Evolutionary conservation across 1,140 invertebrate species (phyloP).

Genomic region (Trichogramma pretiosum): DNA sequence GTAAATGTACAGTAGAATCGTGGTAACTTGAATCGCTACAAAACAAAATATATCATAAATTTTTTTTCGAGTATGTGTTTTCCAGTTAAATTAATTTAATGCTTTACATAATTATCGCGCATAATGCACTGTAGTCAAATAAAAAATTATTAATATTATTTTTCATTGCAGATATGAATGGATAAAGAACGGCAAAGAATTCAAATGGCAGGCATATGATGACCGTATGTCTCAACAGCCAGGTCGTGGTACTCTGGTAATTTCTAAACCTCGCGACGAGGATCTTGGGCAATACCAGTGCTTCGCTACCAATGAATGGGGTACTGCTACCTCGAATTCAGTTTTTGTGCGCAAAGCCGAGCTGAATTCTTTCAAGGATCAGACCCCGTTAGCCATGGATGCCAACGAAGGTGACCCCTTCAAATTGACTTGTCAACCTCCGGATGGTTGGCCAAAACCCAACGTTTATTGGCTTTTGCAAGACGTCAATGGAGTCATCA

Average conservation of each 20-base stretch:
- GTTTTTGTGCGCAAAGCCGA: conserved; percentile 93
- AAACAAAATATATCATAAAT: no score
- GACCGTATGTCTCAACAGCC: conserved; percentile 88
- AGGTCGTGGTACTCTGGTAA: conserved; percentile 82
- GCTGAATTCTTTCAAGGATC: conserved; percentile 83
- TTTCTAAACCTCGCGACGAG: conserved; percentile 78
- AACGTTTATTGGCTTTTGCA: conserved; percentile 89
- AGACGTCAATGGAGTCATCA: conserved; percentile 65
- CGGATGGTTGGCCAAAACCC: conserved; percentile 89
- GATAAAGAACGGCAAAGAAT: conserved; percentile 92
- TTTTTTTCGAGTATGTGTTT: no score
- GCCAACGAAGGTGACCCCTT: conserved; percentile 82
- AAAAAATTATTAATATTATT: not conserved
- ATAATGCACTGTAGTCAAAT: no score
- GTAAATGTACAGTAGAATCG: no score
- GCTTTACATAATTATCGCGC: no score
- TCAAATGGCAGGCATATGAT: conserved; percentile 83
- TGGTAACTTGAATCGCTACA: no score
- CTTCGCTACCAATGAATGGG: conserved; percentile 91
- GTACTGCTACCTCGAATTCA: conserved; percentile 86
- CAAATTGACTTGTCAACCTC: conserved; percentile 78
- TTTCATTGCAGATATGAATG: conserved; percentile 72
- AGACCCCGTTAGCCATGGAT: conserved; percentile 50
- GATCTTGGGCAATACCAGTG: conserved; percentile 96
- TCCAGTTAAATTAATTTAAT: no score